Base-by-base conservation (phyloP, 2,888 invertebrate genomes). In the Nesidiocoris tenuis region DNA sequence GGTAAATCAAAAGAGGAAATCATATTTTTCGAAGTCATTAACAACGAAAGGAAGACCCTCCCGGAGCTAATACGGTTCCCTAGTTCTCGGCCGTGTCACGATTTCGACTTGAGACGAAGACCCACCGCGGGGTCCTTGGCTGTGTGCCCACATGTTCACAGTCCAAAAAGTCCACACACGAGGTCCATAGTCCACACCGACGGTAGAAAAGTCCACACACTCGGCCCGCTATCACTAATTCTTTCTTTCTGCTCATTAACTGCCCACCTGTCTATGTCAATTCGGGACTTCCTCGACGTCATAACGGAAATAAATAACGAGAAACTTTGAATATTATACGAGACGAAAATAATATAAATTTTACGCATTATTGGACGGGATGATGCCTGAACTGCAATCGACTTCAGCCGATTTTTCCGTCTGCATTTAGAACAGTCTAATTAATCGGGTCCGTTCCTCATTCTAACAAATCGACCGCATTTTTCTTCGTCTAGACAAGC, bases 1-100 rank as follows among this genome's bases (percentile, higher is more conserved):
- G 61, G 24, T 72, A 72, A 72, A 72, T 72, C 72, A 72, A 72
- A 70, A 72, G 24, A 19, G 61, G 57, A 72, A 72, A 72, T 72
- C 72, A 72, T 72, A 72, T 72, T 72, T 72, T 72, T 72, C 63
- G 72, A 39, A 72, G 72, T 72, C 72, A 72, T 72, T 72, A 72
- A 72, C 25, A 57, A 70, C 21, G 59, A 24, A 17, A 22, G 63
- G n/a, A 18, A n/a, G 25, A 63, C 72, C 63, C 25, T 39, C 39
- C 70, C 70, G 23, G 18, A 39, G 23, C 63, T 61, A 72, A 72
- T 72, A 72, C 61, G 22, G 56, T 61, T 72, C 72, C 70, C 65
- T 17, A 25, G 65, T 25, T 23, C 39, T 25, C 24, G 24, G 25
- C 54, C 72, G 19, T 72, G 72, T 61, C 72, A 70, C 70, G 16